These are phyloP conservation scores for Griposia aprilina DNA, from an alignment of 2,888 invertebrate species.

Conservation along the genomic window DNA sequence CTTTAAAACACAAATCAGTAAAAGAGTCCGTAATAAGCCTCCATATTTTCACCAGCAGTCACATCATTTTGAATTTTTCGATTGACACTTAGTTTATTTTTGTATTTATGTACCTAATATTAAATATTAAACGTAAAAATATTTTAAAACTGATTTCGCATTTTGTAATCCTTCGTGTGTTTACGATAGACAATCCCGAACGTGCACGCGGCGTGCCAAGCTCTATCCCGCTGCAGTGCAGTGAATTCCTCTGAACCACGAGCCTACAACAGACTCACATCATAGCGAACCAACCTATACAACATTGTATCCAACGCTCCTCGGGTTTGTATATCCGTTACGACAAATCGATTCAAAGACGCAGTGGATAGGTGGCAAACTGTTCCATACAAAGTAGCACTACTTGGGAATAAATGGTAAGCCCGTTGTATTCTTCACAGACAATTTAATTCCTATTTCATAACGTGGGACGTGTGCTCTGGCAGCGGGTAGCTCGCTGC, in stretches of 20 bases:
- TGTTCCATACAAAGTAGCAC: constrained; percentile 41
- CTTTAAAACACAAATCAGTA: constrained; percentile 49
- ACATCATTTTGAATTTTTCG: constrained; percentile 77
- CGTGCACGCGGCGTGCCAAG: constrained; percentile 64
- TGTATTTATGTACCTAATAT: constrained; percentile 17
- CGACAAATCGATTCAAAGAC: constrained; percentile 27
- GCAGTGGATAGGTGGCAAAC: constrained; percentile 65
- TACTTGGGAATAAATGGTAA: constrained; percentile 74
- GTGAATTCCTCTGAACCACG: constrained; percentile 70
- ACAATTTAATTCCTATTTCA: constrained; percentile 86
- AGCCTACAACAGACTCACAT: constrained; percentile 42
- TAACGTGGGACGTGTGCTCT: constrained; percentile 77
- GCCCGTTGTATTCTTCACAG: constrained; percentile 84
- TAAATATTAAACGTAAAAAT: constrained; percentile 32
- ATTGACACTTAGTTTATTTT: constrained; percentile 53
- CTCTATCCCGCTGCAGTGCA: constrained; percentile 72
- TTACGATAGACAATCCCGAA: constrained; percentile 68
- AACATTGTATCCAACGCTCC: constrained; percentile 64
- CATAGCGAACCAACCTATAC: constrained; percentile 3
- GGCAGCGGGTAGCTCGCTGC: constrained; percentile 60
- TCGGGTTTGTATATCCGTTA: constrained; percentile 17
- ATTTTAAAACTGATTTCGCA: constrained; percentile 55
- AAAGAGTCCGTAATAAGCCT: constrained; percentile 55
- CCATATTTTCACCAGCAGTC: constrained; percentile 79
- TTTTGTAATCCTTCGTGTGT: constrained; percentile 69